phyloP scores from a whole-genome alignment of 2,888 invertebrate genomes.

The Cryptocheilus praepositus region DNA sequence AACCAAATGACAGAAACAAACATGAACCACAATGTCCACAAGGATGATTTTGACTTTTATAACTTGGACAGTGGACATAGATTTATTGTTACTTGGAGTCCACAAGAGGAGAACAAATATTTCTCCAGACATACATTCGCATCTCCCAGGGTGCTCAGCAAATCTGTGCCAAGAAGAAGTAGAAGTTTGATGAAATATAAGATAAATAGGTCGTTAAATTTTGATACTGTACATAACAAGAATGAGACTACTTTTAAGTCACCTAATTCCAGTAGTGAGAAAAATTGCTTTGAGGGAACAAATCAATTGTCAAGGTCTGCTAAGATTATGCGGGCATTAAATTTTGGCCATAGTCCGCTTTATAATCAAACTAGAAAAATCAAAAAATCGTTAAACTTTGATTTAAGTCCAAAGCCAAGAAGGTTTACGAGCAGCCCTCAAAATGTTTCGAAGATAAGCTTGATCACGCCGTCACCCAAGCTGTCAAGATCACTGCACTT shows the following conservation, averaged over 20 bases:
- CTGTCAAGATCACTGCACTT: conserved; percentile 54
- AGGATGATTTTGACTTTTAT: conserved; percentile 53
- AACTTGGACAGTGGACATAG: conserved; percentile 49
- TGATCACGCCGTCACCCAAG: conserved; percentile 46
- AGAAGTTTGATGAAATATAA: conserved; percentile 51
- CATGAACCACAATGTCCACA: conserved; percentile 33
- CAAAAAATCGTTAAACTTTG: conserved; percentile 66
- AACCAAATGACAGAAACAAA: conserved; percentile 42
- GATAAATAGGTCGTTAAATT: conserved; percentile 63
- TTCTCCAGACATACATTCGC: conserved; percentile 52
- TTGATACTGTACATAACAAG: conserved; percentile 48
- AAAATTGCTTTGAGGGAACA: conserved; percentile 42
- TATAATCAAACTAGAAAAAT: conserved; percentile 54
- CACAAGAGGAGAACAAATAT: conserved; percentile 50
- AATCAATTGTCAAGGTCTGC: conserved; percentile 62
- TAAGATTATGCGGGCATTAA: conserved; percentile 67
- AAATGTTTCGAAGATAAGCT: conserved; percentile 40
- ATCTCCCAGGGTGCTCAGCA: conserved; percentile 52
- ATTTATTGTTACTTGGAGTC: conserved; percentile 54
- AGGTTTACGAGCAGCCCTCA: conserved; percentile 40
- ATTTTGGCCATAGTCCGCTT: conserved; percentile 55
- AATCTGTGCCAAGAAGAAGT: conserved; percentile 57
- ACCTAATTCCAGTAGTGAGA: conserved; percentile 52
- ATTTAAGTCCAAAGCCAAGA: conserved; percentile 61
- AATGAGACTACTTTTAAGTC: conserved; percentile 48